Base-by-base conservation (phyloP, 1,140 invertebrate genomes). In the Drosophila bipectinata region DNA sequence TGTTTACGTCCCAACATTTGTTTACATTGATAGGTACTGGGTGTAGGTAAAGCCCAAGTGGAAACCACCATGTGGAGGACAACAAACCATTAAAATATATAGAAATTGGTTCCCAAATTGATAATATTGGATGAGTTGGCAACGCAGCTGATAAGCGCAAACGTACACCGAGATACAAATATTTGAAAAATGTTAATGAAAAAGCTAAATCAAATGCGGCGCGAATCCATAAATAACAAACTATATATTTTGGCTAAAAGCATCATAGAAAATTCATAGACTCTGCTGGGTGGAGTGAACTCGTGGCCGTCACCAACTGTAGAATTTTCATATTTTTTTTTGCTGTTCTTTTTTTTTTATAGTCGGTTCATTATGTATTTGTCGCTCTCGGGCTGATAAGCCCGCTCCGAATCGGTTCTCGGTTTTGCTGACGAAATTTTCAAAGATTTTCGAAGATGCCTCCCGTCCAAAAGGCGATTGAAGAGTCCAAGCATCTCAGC, bases 231-330 rank as follows among this genome's bases (percentile, higher is more conserved):
- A 84, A 84, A 79, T 80, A 72, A 80, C 59, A 54, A 26, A 51
- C 14, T 28, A 62, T 44, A 32, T 47, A 52, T 39, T 66, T 45
- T 44, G 41, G 41, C 34, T 32, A 44, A 58, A n/a, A 12, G 9
- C 78, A 88, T 82, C 82, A 85, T 87, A 85, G 82, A 66, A 88
- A 82, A 85, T 55, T 88, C 78, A 72, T 82, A 88, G 78, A 82
- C 82, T 49, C 55, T 52, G 62, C 52, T 61, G 83, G 63, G 83
- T 76, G 82, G 83, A 88, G 39, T 85, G 82, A 85, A 85, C 82
- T 82, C 83, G 82, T 85, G 82, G 83, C 74, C 69, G 59, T 81
- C 82, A 82, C 56, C 41, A 66, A 80, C 45, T 57, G 62, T 80
- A 62, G 55, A 47, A 61, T 72, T 72, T 73, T 68, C 53, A 51